These are phyloP conservation scores for Podargus strigoides DNA, from an alignment of 2,797 vertebrate species.

Conservation along the genomic window DNA sequence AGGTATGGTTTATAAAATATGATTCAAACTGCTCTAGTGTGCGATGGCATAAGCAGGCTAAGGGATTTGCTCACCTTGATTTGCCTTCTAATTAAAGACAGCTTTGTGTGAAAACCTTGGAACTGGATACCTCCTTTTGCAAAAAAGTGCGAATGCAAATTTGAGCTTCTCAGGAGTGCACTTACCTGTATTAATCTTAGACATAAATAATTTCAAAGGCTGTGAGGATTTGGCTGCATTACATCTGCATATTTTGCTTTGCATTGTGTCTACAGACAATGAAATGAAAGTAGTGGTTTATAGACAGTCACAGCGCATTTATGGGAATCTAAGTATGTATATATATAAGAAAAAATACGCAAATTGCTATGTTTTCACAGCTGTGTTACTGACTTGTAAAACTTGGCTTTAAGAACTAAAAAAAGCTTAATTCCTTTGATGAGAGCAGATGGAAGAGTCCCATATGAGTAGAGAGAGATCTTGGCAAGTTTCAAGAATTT, in stretches of 20 bases:
- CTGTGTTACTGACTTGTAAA: neutral
- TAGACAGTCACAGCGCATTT: neutral
- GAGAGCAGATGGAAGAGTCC: neutral
- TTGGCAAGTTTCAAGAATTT: neutral
- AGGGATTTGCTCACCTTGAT: conserved; percentile 49
- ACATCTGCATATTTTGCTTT: neutral
- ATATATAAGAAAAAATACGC: neutral
- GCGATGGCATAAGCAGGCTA: neutral
- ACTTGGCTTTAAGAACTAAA: neutral
- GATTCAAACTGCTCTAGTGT: conserved; percentile 32
- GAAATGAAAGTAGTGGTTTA: neutral
- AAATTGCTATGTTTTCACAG: neutral
- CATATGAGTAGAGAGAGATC: neutral
- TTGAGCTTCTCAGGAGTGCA: neutral
- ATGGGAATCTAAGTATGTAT: neutral
- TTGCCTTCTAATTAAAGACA: neutral
- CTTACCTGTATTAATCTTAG: neutral
- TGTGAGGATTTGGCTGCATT: neutral
- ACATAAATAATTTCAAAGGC: neutral
- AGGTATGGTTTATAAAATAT: conserved; percentile 51
- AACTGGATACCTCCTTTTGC: neutral
- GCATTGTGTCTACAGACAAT: neutral
- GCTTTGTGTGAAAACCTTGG: neutral
- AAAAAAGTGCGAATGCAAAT: neutral
- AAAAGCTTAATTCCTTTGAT: neutral